Conservation (phyloP, 2,888 invertebrate genomes). For the Synergus laeviventris region DNA sequence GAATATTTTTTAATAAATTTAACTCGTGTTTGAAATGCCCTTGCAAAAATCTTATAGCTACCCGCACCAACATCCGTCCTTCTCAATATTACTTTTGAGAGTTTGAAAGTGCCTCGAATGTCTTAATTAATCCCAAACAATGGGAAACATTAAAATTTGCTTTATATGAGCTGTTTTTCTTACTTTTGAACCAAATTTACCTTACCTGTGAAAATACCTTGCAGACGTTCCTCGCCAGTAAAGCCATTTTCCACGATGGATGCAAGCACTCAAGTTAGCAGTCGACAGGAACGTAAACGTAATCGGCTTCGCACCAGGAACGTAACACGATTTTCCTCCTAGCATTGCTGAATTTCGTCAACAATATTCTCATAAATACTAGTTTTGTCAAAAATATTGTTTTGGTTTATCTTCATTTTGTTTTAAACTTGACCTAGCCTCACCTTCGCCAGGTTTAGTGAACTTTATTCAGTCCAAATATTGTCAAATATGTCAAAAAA, state of each 20-base stretch:
- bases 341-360: neutral
- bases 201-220: slow-evolving; percentile 51
- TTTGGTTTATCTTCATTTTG: neutral
- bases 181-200: slow-evolving; percentile 4
- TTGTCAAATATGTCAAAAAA: neutral
- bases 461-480: neutral
- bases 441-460: neutral
- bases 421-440: neutral
- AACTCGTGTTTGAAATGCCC: slow-evolving; percentile 34
- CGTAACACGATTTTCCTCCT: neutral
- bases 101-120: neutral
- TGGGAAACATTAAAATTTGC: neutral
- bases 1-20: slow-evolving; percentile 10
- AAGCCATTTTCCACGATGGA: slow-evolving; percentile 55
- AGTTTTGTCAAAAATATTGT: no score
- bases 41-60: slow-evolving; percentile 14
- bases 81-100: neutral
- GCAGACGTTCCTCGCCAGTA: slow-evolving; percentile 53
- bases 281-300: slow-evolving; percentile 1
- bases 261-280: slow-evolving; percentile 39
- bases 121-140: neutral
- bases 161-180: neutral
- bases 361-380: neutral
- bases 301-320: slow-evolving; percentile 18
- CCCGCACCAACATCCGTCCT: neutral